A percentile compares a stretch with the other conserved stretches of the same genome.
Conservation (phyloP, 2,888 invertebrate species). For the Cheilosia grossa region DNA sequence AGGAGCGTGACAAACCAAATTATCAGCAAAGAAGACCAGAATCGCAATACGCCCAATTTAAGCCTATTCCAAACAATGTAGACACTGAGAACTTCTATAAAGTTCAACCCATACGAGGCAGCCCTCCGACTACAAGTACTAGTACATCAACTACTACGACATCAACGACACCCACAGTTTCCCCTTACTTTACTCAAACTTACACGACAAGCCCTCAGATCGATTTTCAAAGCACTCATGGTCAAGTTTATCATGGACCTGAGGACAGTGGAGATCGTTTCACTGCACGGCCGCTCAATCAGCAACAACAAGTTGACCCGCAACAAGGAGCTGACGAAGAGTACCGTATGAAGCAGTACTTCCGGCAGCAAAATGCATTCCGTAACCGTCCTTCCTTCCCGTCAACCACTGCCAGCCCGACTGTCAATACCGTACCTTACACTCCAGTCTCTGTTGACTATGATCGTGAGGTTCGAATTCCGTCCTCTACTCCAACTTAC, state of each 20-base stretch:
- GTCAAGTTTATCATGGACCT: constrained; percentile 78
- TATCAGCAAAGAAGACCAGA: constrained; percentile 78
- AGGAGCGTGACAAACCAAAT: constrained; percentile 80
- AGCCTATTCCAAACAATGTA: constrained; percentile 80
- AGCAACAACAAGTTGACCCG: constrained; percentile 54
- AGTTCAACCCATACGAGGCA: constrained; percentile 77
- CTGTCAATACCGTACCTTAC: constrained; percentile 80
- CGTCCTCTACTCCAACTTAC: constrained; percentile 75
- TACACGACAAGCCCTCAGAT: constrained; percentile 80
- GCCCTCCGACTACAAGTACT: constrained; percentile 82
- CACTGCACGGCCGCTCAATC: constrained; percentile 78
- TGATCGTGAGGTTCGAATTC: constrained; percentile 76
- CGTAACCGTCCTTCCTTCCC: constrained; percentile 80
- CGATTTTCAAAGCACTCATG: constrained; percentile 80
- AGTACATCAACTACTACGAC: constrained; percentile 83
- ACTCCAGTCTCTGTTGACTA: constrained; percentile 80
- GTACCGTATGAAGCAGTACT: constrained; percentile 82
- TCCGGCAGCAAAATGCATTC: constrained; percentile 82
- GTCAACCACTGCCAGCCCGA: constrained; percentile 75
- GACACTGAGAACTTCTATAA: constrained; percentile 81
- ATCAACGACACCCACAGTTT: constrained; percentile 81
- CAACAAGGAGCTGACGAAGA: constrained; percentile 79
- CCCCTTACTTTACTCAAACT: constrained; percentile 77
- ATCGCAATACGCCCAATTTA: constrained; percentile 77
- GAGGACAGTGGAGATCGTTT: constrained; percentile 74